These are phyloP conservation scores for Thaumatotibia leucotreta DNA, from an alignment of 1,140 invertebrate species.

Conservation along the genomic window DNA sequence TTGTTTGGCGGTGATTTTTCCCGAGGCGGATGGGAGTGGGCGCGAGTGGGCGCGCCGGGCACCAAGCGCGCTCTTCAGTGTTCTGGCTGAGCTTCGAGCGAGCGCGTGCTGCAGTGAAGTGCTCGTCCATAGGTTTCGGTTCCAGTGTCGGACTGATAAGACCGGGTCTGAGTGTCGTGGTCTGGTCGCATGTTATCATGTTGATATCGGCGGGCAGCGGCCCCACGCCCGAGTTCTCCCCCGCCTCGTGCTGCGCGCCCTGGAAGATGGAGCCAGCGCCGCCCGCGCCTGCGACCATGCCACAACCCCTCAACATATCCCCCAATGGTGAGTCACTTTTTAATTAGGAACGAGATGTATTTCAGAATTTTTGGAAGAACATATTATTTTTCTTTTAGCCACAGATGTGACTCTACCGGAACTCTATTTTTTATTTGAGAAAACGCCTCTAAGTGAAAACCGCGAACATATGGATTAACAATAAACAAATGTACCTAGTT, in stretches of 20 bases:
- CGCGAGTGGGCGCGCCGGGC: slow-evolving; percentile 69
- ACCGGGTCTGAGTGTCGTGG: background rate
- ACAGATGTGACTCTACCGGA: too few species aligned
- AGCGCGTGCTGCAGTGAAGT: slow-evolving; percentile 61
- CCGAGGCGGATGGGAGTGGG: slow-evolving; percentile 73
- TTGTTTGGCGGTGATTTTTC: slow-evolving; percentile 72
- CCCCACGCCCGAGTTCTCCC: slow-evolving; percentile 73
- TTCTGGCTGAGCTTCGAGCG: slow-evolving; percentile 72
- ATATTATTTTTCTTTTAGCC: too few species aligned
- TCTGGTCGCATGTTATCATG: slow-evolving; percentile 60
- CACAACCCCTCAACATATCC: slow-evolving; percentile 63
- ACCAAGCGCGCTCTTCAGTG: slow-evolving; percentile 74
- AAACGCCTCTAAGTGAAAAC: too few species aligned
- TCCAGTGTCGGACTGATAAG: slow-evolving; percentile 41
- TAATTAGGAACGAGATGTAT: too few species aligned
- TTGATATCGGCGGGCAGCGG: slow-evolving; percentile 75
- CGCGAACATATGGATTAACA: too few species aligned
- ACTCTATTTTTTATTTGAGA: too few species aligned
- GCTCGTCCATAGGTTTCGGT: slow-evolving; percentile 37
- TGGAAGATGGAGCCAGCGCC: slow-evolving; percentile 76
- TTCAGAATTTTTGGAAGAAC: too few species aligned
- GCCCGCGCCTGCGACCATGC: slow-evolving; percentile 57
- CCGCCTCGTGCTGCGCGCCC: slow-evolving; percentile 73
- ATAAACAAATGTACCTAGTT: too few species aligned
- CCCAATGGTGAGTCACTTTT: slow-evolving; percentile 62